phyloP scores from a whole-genome alignment of 2,888 invertebrate species.

The Geophilus truncorum region DNA sequence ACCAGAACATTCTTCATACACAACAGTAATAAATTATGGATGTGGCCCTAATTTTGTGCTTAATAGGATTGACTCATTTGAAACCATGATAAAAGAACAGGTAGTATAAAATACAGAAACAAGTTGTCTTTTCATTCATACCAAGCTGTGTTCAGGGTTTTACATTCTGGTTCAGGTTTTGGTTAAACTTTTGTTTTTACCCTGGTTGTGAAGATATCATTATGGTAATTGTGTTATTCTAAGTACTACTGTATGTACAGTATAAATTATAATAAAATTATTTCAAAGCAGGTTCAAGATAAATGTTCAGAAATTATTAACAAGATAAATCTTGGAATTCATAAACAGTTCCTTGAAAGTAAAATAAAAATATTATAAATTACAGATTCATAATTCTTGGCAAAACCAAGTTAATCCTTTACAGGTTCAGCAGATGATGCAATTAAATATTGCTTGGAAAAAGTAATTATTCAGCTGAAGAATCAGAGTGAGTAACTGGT shows the following conservation, averaged over 20 bases:
- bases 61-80: background rate
- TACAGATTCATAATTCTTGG: background rate
- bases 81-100: background rate
- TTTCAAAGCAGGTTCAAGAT: background rate
- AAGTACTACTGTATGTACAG: background rate
- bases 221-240: background rate
- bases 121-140: background rate
- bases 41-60: background rate
- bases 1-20: too few relatives aligned
- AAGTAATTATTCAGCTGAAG: background rate
- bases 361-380: background rate
- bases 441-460: background rate
- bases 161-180: background rate
- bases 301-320: background rate
- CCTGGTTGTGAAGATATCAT: background rate
- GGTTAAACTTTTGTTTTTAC: background rate
- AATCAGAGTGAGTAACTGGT: background rate
- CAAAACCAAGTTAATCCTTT: background rate
- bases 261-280: background rate
- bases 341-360: background rate
- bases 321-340: background rate
- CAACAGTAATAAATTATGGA: background rate
- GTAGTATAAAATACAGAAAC: background rate
- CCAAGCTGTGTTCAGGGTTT: background rate
- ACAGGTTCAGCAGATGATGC: background rate